phyloP scores from a whole-genome alignment of 2,888 invertebrate species.

The Hemaris fuciformis region DNA sequence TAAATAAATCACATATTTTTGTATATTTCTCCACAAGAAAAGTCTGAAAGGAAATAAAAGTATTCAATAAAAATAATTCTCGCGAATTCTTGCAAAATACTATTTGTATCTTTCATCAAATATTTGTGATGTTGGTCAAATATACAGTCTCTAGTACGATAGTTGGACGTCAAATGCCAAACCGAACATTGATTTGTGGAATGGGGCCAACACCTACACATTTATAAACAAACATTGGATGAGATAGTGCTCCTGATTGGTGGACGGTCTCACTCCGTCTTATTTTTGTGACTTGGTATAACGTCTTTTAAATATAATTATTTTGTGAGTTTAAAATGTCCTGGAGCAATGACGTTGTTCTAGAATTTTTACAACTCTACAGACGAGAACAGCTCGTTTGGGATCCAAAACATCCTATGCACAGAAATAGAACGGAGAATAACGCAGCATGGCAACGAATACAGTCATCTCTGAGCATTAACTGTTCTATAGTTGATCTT shows the following conservation, averaged over 20 bases:
- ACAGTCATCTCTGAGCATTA: conserved; percentile 50
- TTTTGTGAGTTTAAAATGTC: conserved; percentile 37
- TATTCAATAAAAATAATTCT: not conserved
- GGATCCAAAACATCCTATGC: conserved; percentile 64
- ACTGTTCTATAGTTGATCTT: conserved; percentile 54
- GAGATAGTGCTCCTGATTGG: conserved; percentile 48
- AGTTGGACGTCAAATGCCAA: conserved; percentile 51
- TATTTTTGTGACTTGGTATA: conserved; percentile 27
- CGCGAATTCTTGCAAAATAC: not conserved
- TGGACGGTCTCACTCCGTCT: conserved; percentile 33
- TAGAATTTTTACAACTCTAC: conserved; percentile 69
- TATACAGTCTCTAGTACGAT: conserved; percentile 14
- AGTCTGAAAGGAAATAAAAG: not conserved
- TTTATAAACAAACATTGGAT: conserved; percentile 61
- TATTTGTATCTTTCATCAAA: not conserved
- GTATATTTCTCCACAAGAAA: not conserved
- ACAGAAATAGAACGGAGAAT: conserved; percentile 62
- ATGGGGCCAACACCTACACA: conserved; percentile 53
- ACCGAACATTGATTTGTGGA: conserved; percentile 60
- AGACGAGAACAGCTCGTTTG: conserved; percentile 62
- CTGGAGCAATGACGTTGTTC: conserved; percentile 61
- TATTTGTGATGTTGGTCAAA: not conserved
- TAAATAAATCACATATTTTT: not conserved
- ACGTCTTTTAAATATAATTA: conserved; percentile 26
- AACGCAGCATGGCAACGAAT: conserved; percentile 68